Evolutionary conservation across 2,888 invertebrate species (phyloP), one percentile per base, ranked within the genome.

Genomic region (Xylophagus ater): DNA sequence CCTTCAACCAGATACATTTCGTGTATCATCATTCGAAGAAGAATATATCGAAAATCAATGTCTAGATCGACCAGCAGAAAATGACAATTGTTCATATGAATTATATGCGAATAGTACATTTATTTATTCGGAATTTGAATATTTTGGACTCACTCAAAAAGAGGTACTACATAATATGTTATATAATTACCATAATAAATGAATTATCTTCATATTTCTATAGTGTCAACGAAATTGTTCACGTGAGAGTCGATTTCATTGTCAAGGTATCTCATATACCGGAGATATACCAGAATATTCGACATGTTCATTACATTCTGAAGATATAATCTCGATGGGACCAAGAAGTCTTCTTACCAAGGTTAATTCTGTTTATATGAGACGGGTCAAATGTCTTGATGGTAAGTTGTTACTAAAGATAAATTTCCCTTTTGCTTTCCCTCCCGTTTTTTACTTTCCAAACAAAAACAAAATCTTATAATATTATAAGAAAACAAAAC

Each of bases 11-110:
- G 81, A 80, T 54, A 76, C 83, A 3, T 89, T 82, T 60, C 69
- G 83, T 26, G 80, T 79, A 4, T 76, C 82, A 3, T 75, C 76
- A 53, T 77, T 75, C 51, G 75, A 79, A 50, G 81, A 85, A 20
- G 81, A 85, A 53, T 89, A 89, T 59, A 74, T 88, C 50, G 86
- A 87, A 59, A 85, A 82, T 62, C 80, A 86, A 54, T 89, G 89
- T 62, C 67, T 71, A 46, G 73, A 75, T 54, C 71, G 77, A 51
- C 70, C 56, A 28, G 50, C 56, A 13, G 60, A 62, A 48, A 57
- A 52, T 42, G 76, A 78, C 49, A 74, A 74, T 58, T 84, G 84
- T 59, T 77, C 83, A 0, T 84, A 81, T 52, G 83, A 84, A 57
- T 77, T 83, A 59, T 83, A 77, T 58, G 73, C 73, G 46, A 78